Evolutionary conservation across 1,140 invertebrate species (phyloP), one percentile per base, ranked within the genome.

Genomic region (Drosophila elegans): DNA sequence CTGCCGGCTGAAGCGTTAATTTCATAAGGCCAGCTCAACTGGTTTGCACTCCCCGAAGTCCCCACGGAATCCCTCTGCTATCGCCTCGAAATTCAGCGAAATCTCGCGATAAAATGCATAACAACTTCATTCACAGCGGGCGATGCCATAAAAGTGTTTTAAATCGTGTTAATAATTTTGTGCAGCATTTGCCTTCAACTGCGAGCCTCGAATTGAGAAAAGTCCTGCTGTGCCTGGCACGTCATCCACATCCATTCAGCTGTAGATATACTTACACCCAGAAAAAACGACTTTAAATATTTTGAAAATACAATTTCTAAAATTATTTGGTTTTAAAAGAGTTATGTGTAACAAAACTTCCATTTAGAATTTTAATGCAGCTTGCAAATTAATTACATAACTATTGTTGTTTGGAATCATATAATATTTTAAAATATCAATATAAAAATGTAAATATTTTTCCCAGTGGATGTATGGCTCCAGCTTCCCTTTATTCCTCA

Each of bases 111-210:
- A 91, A 88, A 91, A 91, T 91, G 89, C 88, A 82, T 91, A 91
- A 91, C 88, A 91, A 91, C 88, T 91, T 91, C 80, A 91, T 91
- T 91, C 88, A 82, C 88, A 91, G 88, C 88, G 55, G 89, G 88
- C 80, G 74, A 88, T 83, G 83, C 88, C 88, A 91, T 91, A 91
- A 91, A 91, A 91, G 88, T 91, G 88, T 91, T 88, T 91, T 91
- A 91, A 91, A 91, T 91, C 89, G 85, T 91, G 88, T 91, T 91
- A 91, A 91, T 91, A 91, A 91, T 91, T 91, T 91, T 91, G 74
- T 88, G 80, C 80, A 77, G 83, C 83, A 67, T 84, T 85, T 80
- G 80, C 81, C 77, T 55, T 74, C 66, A 48, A 72, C 68, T 57
- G 59, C 66, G 74, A 83, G 64, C 41, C 69, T 63, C 56, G 83